These are phyloP conservation scores for Poeciliopsis prolifica DNA, from an alignment of 2,113 vertebrate species.

Conservation along the genomic window DNA sequence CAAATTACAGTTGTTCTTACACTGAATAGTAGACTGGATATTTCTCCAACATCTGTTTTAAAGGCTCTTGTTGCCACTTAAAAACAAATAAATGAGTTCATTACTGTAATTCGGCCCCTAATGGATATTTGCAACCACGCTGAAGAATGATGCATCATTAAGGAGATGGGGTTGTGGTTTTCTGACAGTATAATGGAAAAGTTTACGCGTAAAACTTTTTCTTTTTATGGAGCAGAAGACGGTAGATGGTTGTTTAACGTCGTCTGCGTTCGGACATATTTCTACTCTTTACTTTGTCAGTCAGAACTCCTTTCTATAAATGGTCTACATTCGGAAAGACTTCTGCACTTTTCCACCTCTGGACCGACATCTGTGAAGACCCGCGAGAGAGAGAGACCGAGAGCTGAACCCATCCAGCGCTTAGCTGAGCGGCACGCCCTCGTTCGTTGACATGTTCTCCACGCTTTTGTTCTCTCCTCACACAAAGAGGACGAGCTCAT, in stretches of 20 bases:
- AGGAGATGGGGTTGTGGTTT: not conserved
- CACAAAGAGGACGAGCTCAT: conserved; percentile 6
- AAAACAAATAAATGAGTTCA: conserved; percentile 6
- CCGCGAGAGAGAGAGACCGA: not conserved
- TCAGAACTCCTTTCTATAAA: conserved; percentile 6
- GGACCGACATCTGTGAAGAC: conserved; percentile 13
- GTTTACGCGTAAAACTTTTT: not conserved
- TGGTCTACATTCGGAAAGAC: conserved; percentile 1
- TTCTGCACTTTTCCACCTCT: conserved; percentile 6
- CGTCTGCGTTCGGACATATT: not conserved
- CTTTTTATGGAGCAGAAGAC: too few species aligned
- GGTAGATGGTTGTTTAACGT: not conserved
- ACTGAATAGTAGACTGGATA: not conserved
- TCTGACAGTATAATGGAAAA: not conserved
- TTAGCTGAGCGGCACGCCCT: conserved; percentile 10
- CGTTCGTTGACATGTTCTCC: conserved; percentile 13
- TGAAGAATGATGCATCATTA: not conserved
- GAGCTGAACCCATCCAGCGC: conserved; percentile 28
- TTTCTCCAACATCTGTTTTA: not conserved
- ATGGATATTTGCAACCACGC: conserved; percentile 12
- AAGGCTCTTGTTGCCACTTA: not conserved
- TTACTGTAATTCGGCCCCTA: conserved; percentile 10
- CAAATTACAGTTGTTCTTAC: not conserved
- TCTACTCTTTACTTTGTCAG: not conserved
- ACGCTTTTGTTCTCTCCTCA: conserved; percentile 28